Evolutionary conservation across 2,888 invertebrate species (phyloP), one percentile per base, ranked within the genome.

Genomic region (Hypomecis atomaria): DNA sequence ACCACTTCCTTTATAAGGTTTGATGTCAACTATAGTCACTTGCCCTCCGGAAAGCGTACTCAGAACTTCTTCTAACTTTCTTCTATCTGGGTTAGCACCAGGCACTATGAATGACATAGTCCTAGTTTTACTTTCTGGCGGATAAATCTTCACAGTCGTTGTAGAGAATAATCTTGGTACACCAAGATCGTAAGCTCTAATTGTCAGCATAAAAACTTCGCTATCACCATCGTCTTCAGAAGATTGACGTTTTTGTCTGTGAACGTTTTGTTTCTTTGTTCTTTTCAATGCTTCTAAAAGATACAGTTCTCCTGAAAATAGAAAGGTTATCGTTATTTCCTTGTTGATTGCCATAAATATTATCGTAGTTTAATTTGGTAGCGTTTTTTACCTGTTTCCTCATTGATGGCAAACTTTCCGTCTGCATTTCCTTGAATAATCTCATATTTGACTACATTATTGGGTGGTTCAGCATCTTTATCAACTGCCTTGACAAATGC

Each of bases 401-500:
- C 95, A 83, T 97, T 94, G 48, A 97, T 88, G 33, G 94, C 88
- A 83, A 97, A 96, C 83, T 96, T 96, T 71, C 95, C 95, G 57
- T 96, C 95, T 75, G 94, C 94, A 82, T 96, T 96, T 42, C 96
- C 96, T 78, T 95, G 95, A 71, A 96, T 94, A 56, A 98, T 94
- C 92, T 97, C 97, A 84, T 98, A 98, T 79, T 95, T 95, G 33
- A 98, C 95, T 79, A 96, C 94, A 86, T 98, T 98, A 86, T 98
- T 98, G 54, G 98, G 97, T 52, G 96, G 90, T 70, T 96, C 96
- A 23, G 97, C 95, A 85, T 98, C 98, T 78, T 94, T 95, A 85
- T 98, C 98, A 66, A 94, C 93, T 54, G 98, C 98, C 92, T 96
- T 96, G 60, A 98, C 94, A 75, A 96, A 93, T n/a, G 97, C 96